Base-by-base conservation (phyloP, 2,797 vertebrate genomes). In the Poeciliopsis infans region DNA sequence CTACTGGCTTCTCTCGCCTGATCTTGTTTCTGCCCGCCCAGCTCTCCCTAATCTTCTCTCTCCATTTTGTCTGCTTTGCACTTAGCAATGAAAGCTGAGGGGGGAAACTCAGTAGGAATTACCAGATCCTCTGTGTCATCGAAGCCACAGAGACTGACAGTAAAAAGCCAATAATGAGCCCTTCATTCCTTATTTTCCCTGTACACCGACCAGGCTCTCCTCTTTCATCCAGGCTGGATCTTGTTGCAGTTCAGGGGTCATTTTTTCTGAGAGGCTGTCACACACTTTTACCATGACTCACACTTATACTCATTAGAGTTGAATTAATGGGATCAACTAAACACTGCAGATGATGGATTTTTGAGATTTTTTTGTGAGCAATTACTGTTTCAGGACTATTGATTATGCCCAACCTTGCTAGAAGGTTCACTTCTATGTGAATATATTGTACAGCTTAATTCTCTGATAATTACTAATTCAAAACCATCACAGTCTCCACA, bases 321-420 rank as follows among this genome's bases (percentile, higher is more conserved):
- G 47, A 87, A 83, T 85, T 33, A 85, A 89, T 88, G 76, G 90
- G 86, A 90, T 92, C 83, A 85, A 75, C 75, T 82, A 88, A 89
- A 91, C 87, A 90, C 85, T 87, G 86, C 61, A 51, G 23, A 79
- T 80, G 84, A 92, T 89, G 76, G 83, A 93, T 90, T 89, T 88
- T 72, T 66, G 45, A 53, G 5, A 53, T 20, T 61, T 83, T 85
- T 85, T 84, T 75, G 39, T 82, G 68, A 76, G 88, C 86, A 90
- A 87, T 92, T 92, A 93, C 78, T 45, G 79, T 81, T 87, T 84
- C 85, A 87, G 47, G 76, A 78, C 74, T 82, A 90, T 89, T 76
- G 86, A 92, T 75, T 84, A 81, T 53, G 39, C 79, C 85, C 72
- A 85, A 76, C 69, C 45, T 80, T 74, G 80, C 76, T 79, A 79